phyloP scores from a whole-genome alignment of 2,113 vertebrate genomes.

The Cephalophus harveyi region DNA sequence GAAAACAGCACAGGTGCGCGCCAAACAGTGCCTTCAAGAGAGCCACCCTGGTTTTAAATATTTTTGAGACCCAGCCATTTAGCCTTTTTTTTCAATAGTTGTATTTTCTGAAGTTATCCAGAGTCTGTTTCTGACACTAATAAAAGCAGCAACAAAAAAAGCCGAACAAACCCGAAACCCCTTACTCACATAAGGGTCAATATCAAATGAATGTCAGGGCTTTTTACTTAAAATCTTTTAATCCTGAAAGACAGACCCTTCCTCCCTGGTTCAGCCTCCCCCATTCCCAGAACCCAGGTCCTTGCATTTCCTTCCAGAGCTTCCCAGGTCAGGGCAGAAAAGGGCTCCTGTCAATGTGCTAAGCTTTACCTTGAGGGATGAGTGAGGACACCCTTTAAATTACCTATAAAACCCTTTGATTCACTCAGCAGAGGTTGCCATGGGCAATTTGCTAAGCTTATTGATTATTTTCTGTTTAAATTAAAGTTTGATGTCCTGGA shows the following conservation, averaged over 20 bases:
- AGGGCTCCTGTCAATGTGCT: slow-evolving; percentile 51
- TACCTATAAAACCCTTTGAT: slow-evolving; percentile 83
- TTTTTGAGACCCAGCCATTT: background rate
- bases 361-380: slow-evolving; percentile 73
- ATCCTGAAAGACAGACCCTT: slow-evolving; percentile 10
- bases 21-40: background rate
- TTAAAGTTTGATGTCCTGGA: slow-evolving; percentile 87
- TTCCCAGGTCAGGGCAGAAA: slow-evolving; percentile 31
- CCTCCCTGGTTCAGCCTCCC: background rate
- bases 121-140: background rate
- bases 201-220: background rate
- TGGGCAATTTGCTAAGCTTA: slow-evolving; percentile 85
- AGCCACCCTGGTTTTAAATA: background rate
- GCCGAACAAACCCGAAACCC: background rate
- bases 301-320: slow-evolving; percentile 5
- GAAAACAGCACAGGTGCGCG: background rate
- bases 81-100: background rate
- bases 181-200: background rate
- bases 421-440: slow-evolving; percentile 83
- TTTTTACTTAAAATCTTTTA: slow-evolving; percentile 19
- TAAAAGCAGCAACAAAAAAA: background rate
- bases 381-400: slow-evolving; percentile 82
- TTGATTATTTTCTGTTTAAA: slow-evolving; percentile 87
- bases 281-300: background rate
- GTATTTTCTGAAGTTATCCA: background rate